Evolutionary conservation across 2,888 invertebrate genomes (phyloP).

Genomic region (Pedicia rivosa): DNA sequence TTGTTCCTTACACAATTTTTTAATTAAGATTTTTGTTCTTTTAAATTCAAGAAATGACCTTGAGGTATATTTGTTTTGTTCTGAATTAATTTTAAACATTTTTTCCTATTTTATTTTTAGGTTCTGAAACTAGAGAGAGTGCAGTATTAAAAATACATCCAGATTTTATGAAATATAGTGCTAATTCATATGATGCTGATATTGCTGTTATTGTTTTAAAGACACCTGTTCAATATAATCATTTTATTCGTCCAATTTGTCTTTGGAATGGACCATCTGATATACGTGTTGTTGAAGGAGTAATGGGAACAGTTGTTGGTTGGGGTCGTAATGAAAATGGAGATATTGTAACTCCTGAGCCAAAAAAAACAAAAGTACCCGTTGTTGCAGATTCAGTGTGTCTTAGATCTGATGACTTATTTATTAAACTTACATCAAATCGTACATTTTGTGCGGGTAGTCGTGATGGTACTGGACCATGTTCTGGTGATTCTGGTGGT

Average conservation of each 20-base stretch:
- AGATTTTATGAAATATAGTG: constrained; percentile 25
- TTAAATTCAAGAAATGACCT: no score
- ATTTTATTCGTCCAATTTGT: constrained; percentile 33
- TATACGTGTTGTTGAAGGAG: constrained; percentile 25
- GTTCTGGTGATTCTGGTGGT: constrained; percentile 42
- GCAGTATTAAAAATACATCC: constrained; percentile 21
- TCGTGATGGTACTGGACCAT: constrained; percentile 20
- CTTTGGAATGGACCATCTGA: constrained; percentile 32
- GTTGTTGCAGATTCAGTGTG: constrained; percentile 37
- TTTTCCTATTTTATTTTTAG: no score
- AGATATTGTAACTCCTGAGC: constrained; percentile 21
- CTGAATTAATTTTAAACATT: no score
- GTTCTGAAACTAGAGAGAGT: background rate
- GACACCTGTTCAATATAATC: constrained; percentile 25
- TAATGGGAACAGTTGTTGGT: constrained; percentile 35
- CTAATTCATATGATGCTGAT: constrained; percentile 32
- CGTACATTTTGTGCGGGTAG: constrained; percentile 28
- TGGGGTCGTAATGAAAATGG: constrained; percentile 33
- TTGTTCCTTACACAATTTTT: background rate
- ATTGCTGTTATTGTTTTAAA: constrained; percentile 33
- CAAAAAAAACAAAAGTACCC: constrained; percentile 30
- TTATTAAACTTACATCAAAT: constrained; percentile 25
- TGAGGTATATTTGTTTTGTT: no score
- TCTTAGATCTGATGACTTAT: constrained; percentile 30
- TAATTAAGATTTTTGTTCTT: no score